Conservation (phyloP, 2,888 invertebrate genomes). For the Drosophila melanosoma region DNA sequence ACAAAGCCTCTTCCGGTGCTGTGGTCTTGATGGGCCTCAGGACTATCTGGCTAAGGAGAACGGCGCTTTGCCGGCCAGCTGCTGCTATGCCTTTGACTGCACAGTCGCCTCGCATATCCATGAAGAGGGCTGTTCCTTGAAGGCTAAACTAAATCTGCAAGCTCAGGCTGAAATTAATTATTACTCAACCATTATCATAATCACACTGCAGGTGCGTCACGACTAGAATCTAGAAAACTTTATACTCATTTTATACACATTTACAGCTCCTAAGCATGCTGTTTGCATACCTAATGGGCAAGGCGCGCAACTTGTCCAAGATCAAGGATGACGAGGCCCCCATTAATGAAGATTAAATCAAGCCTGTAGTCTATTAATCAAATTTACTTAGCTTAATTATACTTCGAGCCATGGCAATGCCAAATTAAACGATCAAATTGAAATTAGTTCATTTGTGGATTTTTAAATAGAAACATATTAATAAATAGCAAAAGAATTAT, state of each 20-base stretch:
- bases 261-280: slow-evolving; percentile 60
- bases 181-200: slow-evolving; percentile 60
- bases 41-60: slow-evolving; percentile 70
- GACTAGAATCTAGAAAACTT: accelerated
- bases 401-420: slow-evolving; percentile 30
- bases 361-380: neutral
- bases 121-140: slow-evolving; percentile 69
- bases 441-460: slow-evolving; percentile 45
- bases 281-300: slow-evolving; percentile 63
- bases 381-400: slow-evolving; percentile 19
- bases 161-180: slow-evolving; percentile 65
- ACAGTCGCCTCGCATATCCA: slow-evolving; percentile 64
- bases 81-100: slow-evolving; percentile 74
- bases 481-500: slow-evolving; percentile 1
- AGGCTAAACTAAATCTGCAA: slow-evolving; percentile 47
- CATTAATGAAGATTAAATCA: slow-evolving; percentile 56
- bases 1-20: slow-evolving; percentile 77
- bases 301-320: slow-evolving; percentile 65
- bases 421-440: slow-evolving; percentile 42
- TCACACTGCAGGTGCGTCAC: slow-evolving; percentile 62
- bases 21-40: slow-evolving; percentile 76
- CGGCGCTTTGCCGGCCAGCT: slow-evolving; percentile 76
- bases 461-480: slow-evolving; percentile 17
- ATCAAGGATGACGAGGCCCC: slow-evolving; percentile 70
- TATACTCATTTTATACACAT: neutral